These are phyloP conservation scores for Abrostola triplasia DNA, from an alignment of 2,888 invertebrate genomes.

Conservation along the genomic window DNA sequence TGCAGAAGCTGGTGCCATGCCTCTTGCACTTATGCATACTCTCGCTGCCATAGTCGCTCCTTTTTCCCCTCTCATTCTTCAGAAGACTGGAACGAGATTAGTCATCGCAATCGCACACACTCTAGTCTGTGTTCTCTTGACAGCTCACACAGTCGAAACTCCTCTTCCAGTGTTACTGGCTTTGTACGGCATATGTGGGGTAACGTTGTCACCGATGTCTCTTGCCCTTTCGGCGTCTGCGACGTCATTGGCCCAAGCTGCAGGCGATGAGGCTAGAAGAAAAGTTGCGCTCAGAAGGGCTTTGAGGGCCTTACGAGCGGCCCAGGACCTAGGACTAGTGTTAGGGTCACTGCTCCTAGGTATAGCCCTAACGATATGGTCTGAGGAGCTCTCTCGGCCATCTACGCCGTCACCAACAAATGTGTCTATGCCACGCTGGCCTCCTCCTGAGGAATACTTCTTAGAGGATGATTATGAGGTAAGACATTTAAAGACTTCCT, in stretches of 20 bases:
- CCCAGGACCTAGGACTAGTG: conserved; percentile 83
- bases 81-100: conserved; percentile 77
- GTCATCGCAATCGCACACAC: conserved; percentile 85
- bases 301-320: conserved; percentile 78
- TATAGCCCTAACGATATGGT: conserved; percentile 84
- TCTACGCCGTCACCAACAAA: conserved; percentile 78
- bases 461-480: conserved; percentile 88
- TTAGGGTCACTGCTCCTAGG: conserved; percentile 80
- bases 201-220: conserved; percentile 88
- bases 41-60: conserved; percentile 89
- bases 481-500: conserved; percentile 33
- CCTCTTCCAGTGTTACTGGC: conserved; percentile 75
- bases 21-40: conserved; percentile 89
- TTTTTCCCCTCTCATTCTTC: conserved; percentile 80
- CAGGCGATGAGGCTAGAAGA: conserved; percentile 79
- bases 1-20: conserved; percentile 89
- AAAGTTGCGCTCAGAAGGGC: conserved; percentile 79
- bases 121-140: conserved; percentile 88
- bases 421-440: conserved; percentile 77
- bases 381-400: conserved; percentile 79
- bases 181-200: conserved; percentile 85
- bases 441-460: conserved; percentile 85
- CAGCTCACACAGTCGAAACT: conserved; percentile 86
- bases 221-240: conserved; percentile 88
- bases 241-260: conserved; percentile 88